Evolutionary conservation across 2,113 vertebrate species (phyloP), one percentile per base, ranked within the genome.

Genomic region (Centropristis striata): DNA sequence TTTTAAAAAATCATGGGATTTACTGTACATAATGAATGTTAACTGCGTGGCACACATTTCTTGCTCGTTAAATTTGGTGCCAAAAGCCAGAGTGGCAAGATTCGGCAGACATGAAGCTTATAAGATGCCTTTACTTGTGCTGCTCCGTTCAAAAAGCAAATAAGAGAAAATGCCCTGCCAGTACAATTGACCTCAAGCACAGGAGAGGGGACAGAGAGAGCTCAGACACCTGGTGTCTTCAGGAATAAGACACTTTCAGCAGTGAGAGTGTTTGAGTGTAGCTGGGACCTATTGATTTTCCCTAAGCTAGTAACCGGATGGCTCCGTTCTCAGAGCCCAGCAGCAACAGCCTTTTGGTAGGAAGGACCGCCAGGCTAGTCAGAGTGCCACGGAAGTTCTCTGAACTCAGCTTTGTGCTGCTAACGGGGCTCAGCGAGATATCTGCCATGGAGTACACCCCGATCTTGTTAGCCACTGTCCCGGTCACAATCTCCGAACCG

Each of bases 371-470:
- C 86, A 99, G 93, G 93, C 97, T 98, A 86, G 98, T 98, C 84
- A 99, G 85, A 0, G 97, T 99, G 23, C 98, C 98, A 2, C 97
- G 96, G 90, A 99, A 99, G 92, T 99, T 99, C 94, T 99, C 98
- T 0, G 97, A 97, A 93, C 97, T 99, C 81, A 99, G 96, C 88
- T 98, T 99, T 73, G 97, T 99, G 4, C 95, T 95, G 86, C 96
- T 97, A 58, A 86, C 76, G 0, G 96, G 96, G 83, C 96, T 96
- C 21, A 95, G 87, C 3, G 97, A 96, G 25, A 96, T 96, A 51
- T 98, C 97, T 16, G 96, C 93, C 92, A 98, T 95, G 66, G 98
- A 98, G 88, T 98, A 99, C 86, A 99, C 95, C 0, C 98, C 96
- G 0, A 99, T 99, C 90, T 97, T 98, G 94, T 99, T 99, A 80